Base-by-base conservation (phyloP, 1,140 invertebrate genomes). In the Cataglyphis hispanica region DNA sequence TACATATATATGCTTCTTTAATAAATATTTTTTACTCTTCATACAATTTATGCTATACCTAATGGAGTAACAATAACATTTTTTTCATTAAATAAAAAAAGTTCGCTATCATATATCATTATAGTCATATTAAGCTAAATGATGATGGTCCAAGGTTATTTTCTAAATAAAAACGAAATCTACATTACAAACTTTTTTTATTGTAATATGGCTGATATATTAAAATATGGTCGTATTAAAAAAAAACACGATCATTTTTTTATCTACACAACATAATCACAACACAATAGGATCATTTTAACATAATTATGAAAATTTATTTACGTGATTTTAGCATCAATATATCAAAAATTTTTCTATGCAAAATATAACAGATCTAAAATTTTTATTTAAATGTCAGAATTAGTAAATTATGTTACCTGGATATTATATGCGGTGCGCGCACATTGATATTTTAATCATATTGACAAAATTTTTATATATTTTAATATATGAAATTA, bases 1-100 rank as follows among this genome's bases (percentile, higher is more conserved):
- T 3, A 50, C 4, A 16, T 4, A 34, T 7, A 83, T 60, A 69
- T n/a, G 31, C 10, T 60, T 76, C 60, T 11, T 34, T 63, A 60
- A 76, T 4, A 87, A 40, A 69, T 34, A 50, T 25, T 34, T 78
- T 61, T 66, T 86, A 67, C 25, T 78, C 66, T 75, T 56, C 37
- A 81, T 53, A 70, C 46, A 84, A 84, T 87, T 89, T 90, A 87
- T 89, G 40, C 25, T 85, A 85, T 87, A 77, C 25, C 27, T 69
- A 89, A 40, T 85, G 37, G n/a, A 56, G n/a, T 84, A 81, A 87
- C 67, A 89, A 50, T 77, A 69, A 56, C 43, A 90, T 34, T 70
- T 78, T 77, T 50, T 50, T 43, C 56, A 60, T 34, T 37, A 75
- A 61, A 22, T 77, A 80, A 84, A 40, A 90, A 76, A 89, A 89